Percentiles rank a stretch among this genome's conserved stretches.
phyloP scores from a whole-genome alignment of 1,140 invertebrate species.

The Drosophila albomicans region DNA sequence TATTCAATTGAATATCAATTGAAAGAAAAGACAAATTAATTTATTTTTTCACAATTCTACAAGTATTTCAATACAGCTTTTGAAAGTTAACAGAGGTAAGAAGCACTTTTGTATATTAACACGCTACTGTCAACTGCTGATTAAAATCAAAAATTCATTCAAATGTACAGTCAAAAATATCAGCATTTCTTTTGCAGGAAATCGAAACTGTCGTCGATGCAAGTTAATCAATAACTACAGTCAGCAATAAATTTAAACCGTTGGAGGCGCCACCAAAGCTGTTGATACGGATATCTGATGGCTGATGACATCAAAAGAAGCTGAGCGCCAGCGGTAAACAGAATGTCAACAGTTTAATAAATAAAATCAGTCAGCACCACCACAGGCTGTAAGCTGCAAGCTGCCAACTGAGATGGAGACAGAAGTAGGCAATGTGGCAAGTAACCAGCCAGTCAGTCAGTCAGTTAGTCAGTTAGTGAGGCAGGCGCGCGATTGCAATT shows the following conservation, averaged over 20 bases:
- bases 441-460: not conserved
- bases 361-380: slow-evolving; percentile 71
- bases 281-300: slow-evolving; percentile 57
- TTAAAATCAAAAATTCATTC: not conserved
- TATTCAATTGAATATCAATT: too few species aligned
- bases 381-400: slow-evolving; percentile 35
- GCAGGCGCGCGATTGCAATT: slow-evolving; percentile 67
- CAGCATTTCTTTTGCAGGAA: not conserved
- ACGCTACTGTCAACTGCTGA: not conserved
- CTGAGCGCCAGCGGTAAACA: slow-evolving; percentile 39
- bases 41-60: too few species aligned
- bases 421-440: not conserved
- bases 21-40: too few species aligned
- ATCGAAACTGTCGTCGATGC: not conserved
- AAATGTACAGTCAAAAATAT: not conserved
- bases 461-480: not conserved
- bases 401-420: slow-evolving; percentile 19
- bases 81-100: too few species aligned
- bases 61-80: too few species aligned
- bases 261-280: slow-evolving; percentile 63
- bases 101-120: too few species aligned
- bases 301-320: slow-evolving; percentile 59
- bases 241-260: slow-evolving; percentile 66
- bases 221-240: slow-evolving; percentile 56
- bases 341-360: slow-evolving; percentile 81